These are phyloP conservation scores for Elegia similella DNA, from an alignment of 2,888 invertebrate species.

Conservation along the genomic window DNA sequence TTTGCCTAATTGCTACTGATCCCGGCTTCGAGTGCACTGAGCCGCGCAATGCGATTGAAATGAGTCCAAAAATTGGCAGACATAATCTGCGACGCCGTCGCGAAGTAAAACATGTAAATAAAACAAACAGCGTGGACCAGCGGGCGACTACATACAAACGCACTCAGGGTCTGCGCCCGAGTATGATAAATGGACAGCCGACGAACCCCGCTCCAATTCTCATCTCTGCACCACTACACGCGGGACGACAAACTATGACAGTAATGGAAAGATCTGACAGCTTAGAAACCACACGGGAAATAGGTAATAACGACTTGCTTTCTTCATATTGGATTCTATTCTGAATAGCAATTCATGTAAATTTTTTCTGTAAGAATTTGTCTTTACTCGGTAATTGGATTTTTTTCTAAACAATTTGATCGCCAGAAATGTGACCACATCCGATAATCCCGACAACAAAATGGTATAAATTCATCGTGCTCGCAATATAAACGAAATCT, in stretches of 20 bases:
- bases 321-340: slow-evolving; percentile 17
- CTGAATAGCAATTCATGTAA: background rate
- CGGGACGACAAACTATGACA: slow-evolving; percentile 57
- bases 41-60: slow-evolving; percentile 10
- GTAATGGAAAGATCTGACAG: slow-evolving; percentile 63
- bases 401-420: background rate
- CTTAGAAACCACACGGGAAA: slow-evolving; percentile 45
- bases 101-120: slow-evolving; percentile 55
- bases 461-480: slow-evolving; percentile 30
- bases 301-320: slow-evolving; percentile 30
- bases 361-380: background rate
- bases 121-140: slow-evolving; percentile 53
- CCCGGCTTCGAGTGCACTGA: slow-evolving; percentile 5
- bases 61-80: slow-evolving; percentile 13
- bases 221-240: slow-evolving; percentile 49
- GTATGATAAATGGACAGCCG: slow-evolving; percentile 69
- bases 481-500: slow-evolving; percentile 35
- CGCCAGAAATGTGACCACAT: background rate
- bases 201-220: slow-evolving; percentile 53
- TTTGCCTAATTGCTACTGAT: slow-evolving; percentile 14
- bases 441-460: background rate
- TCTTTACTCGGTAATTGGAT: background rate
- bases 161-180: slow-evolving; percentile 63
- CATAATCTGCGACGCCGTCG: slow-evolving; percentile 40
- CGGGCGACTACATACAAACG: slow-evolving; percentile 64